These are phyloP conservation scores for Zaprionus inermis DNA, from an alignment of 1,140 invertebrate genomes.

Conservation along the genomic window DNA sequence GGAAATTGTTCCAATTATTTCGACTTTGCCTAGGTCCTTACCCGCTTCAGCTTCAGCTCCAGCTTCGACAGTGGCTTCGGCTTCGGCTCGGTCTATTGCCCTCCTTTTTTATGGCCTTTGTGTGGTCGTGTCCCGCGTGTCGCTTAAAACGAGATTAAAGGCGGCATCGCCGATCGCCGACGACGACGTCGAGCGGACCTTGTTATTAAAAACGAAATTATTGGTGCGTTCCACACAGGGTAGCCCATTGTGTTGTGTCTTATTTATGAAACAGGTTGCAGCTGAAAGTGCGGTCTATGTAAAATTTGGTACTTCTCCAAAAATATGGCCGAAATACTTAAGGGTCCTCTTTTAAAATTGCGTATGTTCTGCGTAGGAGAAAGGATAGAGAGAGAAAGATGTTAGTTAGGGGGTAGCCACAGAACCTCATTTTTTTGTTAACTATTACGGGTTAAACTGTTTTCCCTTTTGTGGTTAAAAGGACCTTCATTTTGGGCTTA, in stretches of 20 bases:
- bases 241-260: conserved; percentile 39
- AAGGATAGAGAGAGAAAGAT: not conserved
- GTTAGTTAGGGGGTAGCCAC: not conserved
- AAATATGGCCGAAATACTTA: conserved; percentile 28
- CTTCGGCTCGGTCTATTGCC: conserved; percentile 37
- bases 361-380: not conserved
- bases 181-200: conserved; percentile 29
- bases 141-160: conserved; percentile 78
- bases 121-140: conserved; percentile 72
- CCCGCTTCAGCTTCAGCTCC: not conserved
- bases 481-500: conserved; percentile 1
- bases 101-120: conserved; percentile 69
- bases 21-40: conserved; percentile 27
- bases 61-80: not conserved
- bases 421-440: not conserved
- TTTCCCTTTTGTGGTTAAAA: not conserved
- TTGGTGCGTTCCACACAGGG: conserved; percentile 31
- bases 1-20: conserved; percentile 82
- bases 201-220: conserved; percentile 76
- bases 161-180: conserved; percentile 47
- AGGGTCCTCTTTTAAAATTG: conserved; percentile 14
- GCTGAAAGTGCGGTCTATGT: conserved; percentile 50
- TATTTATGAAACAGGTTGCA: conserved; percentile 51
- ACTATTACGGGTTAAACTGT: conserved; percentile 2
- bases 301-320: conserved; percentile 14